Percentiles rank a stretch among this genome's conserved stretches.
phyloP scores from a whole-genome alignment of 1,140 invertebrate genomes.

The Drosophila nannoptera region DNA sequence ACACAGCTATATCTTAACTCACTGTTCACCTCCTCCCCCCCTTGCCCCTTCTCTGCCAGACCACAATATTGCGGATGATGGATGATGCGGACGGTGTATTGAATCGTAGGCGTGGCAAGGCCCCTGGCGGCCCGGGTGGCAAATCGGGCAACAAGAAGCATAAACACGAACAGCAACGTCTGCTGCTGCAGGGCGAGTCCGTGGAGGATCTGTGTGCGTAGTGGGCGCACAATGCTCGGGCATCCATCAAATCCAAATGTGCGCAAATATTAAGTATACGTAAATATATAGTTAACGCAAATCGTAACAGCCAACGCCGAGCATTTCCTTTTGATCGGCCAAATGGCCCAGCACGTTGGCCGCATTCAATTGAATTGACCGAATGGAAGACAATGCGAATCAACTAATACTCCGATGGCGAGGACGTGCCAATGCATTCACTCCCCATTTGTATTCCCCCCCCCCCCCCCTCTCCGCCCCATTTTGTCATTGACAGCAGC shows the following conservation, averaged over 20 bases:
- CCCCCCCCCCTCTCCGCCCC: background rate
- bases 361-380: slow-evolving; percentile 32
- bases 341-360: slow-evolving; percentile 2
- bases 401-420: slow-evolving; percentile 11
- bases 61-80: slow-evolving; percentile 96
- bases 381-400: slow-evolving; percentile 5
- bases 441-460: background rate
- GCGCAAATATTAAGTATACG: slow-evolving; percentile 50
- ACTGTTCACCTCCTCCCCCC: background rate
- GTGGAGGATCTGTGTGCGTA: slow-evolving; percentile 72
- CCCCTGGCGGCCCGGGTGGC: slow-evolving; percentile 44
- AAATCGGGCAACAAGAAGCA: slow-evolving; percentile 60
- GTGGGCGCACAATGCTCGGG: background rate
- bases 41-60: slow-evolving; percentile 57
- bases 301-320: background rate
- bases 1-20: background rate
- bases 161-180: slow-evolving; percentile 63
- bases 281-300: slow-evolving; percentile 26
- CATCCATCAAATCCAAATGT: slow-evolving; percentile 20
- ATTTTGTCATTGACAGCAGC: background rate
- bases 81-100: slow-evolving; percentile 93
- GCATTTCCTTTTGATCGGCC: background rate
- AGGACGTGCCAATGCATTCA: slow-evolving; percentile 32
- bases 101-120: slow-evolving; percentile 80
- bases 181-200: slow-evolving; percentile 72